phyloP scores from a whole-genome alignment of 2,888 invertebrate species.

The Pemphredon lugubris region DNA sequence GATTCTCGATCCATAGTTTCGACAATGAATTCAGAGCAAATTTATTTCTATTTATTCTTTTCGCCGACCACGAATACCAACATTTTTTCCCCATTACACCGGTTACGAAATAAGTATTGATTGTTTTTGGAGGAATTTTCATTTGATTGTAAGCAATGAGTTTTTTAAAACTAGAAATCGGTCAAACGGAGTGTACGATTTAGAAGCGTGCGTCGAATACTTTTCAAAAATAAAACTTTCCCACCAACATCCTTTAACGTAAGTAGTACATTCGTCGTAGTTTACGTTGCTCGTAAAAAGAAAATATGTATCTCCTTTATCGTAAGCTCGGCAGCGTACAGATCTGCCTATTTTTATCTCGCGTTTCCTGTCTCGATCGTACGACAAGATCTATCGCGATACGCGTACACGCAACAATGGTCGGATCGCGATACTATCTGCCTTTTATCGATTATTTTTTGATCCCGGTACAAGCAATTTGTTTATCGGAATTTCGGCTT shows the following conservation, averaged over 20 bases:
- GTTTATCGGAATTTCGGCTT: constrained; percentile 17
- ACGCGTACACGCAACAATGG: not conserved
- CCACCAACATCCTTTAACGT: not conserved
- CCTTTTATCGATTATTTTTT: constrained; percentile 7
- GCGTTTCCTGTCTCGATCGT: not conserved
- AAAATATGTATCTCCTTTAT: constrained; percentile 1
- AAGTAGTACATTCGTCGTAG: too few relatives aligned
- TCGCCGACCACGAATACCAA: too few relatives aligned
- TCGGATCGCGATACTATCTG: not conserved
- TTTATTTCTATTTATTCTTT: too few relatives aligned
- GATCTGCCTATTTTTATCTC: not conserved
- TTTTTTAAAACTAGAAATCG: too few relatives aligned
- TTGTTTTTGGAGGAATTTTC: too few relatives aligned
- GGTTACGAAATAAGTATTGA: too few relatives aligned
- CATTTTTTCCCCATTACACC: too few relatives aligned
- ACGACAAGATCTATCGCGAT: not conserved
- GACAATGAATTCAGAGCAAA: too few relatives aligned
- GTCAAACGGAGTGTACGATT: too few relatives aligned
- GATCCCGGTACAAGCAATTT: constrained; percentile 11
- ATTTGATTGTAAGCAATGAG: too few relatives aligned
- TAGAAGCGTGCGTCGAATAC: not conserved
- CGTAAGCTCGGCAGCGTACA: not conserved
- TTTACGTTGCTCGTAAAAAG: too few relatives aligned
- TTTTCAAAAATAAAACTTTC: not conserved
- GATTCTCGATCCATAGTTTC: too few relatives aligned